Conservation (phyloP, 1,140 invertebrate species). For the Limonius californicus region DNA sequence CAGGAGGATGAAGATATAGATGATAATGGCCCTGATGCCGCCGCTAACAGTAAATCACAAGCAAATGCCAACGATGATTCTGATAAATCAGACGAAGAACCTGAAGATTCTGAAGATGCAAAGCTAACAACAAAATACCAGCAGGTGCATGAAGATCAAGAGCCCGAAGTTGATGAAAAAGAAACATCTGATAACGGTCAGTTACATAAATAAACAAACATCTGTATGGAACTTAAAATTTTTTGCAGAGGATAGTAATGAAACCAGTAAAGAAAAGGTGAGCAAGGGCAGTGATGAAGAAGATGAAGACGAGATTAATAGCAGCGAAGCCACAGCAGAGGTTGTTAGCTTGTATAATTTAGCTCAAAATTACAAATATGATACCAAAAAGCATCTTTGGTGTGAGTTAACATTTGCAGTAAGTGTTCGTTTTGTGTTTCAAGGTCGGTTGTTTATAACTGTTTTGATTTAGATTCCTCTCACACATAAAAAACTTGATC, state of each 20-base stretch:
- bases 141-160: constrained; percentile 73
- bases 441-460: neutral
- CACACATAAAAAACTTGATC: constrained; percentile 65
- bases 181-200: constrained; percentile 46
- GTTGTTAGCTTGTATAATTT: constrained; percentile 48
- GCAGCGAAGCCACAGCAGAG: constrained; percentile 50
- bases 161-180: constrained; percentile 70
- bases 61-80: constrained; percentile 33
- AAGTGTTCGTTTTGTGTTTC: constrained; percentile 33
- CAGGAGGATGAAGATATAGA: constrained; percentile 53
- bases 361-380: constrained; percentile 71
- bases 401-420: constrained; percentile 67
- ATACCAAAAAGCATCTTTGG: constrained; percentile 67
- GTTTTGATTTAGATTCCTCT: constrained; percentile 56
- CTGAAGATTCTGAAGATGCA: constrained; percentile 56
- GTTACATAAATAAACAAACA: neutral
- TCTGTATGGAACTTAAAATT: neutral
- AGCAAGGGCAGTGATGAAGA: constrained; percentile 51
- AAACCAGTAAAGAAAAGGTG: constrained; percentile 51
- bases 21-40: constrained; percentile 50
- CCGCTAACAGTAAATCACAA: neutral
- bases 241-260: constrained; percentile 43
- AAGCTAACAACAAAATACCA: constrained; percentile 56
- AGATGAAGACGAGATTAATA: constrained; percentile 72
- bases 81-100: constrained; percentile 61